Evolutionary conservation across 2,888 invertebrate genomes (phyloP).

Genomic region (Dolichomitus sp.): DNA sequence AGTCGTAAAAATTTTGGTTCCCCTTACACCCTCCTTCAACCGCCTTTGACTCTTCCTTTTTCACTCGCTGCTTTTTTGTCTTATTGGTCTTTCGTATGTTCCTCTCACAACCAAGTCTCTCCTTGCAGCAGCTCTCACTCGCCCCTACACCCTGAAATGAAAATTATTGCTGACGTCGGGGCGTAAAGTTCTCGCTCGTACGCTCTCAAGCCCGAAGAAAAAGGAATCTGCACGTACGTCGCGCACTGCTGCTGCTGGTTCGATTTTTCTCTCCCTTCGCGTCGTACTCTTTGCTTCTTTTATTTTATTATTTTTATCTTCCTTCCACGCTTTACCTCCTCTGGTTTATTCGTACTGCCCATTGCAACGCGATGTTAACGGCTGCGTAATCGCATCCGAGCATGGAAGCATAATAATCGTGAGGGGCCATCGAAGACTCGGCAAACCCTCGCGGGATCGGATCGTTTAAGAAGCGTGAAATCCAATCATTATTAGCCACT

Average conservation of each 20-base stretch:
- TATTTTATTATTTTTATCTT: slow-evolving; percentile 32
- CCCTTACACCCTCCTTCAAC: slow-evolving; percentile 32
- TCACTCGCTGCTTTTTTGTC: slow-evolving; percentile 40
- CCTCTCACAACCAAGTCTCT: slow-evolving; percentile 6
- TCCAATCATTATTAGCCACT: slow-evolving; percentile 63
- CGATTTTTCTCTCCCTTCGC: slow-evolving; percentile 37
- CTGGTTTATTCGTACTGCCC: slow-evolving; percentile 57
- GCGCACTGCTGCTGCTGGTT: slow-evolving; percentile 17
- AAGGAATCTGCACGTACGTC: slow-evolving; percentile 45
- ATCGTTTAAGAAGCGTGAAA: slow-evolving; percentile 58
- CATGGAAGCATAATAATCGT: slow-evolving; percentile 59
- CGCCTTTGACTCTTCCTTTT: slow-evolving; percentile 40
- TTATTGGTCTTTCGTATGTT: slow-evolving; percentile 46
- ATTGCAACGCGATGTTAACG: slow-evolving; percentile 62
- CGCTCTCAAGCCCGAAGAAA: slow-evolving; percentile 42
- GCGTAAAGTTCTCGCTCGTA: slow-evolving; percentile 69
- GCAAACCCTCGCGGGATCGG: slow-evolving; percentile 14
- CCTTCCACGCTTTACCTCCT: slow-evolving; percentile 6
- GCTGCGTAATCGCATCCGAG: slow-evolving; percentile 59
- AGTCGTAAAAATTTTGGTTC: slow-evolving; percentile 74
- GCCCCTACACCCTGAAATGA: slow-evolving; percentile 66
- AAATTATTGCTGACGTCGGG: slow-evolving; percentile 72
- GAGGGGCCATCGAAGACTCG: slow-evolving; percentile 42
- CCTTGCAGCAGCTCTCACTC: slow-evolving; percentile 22
- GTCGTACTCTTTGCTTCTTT: slow-evolving; percentile 11